These are phyloP conservation scores for Druon quercuslanigerum DNA, from an alignment of 1,140 invertebrate genomes.

Conservation along the genomic window DNA sequence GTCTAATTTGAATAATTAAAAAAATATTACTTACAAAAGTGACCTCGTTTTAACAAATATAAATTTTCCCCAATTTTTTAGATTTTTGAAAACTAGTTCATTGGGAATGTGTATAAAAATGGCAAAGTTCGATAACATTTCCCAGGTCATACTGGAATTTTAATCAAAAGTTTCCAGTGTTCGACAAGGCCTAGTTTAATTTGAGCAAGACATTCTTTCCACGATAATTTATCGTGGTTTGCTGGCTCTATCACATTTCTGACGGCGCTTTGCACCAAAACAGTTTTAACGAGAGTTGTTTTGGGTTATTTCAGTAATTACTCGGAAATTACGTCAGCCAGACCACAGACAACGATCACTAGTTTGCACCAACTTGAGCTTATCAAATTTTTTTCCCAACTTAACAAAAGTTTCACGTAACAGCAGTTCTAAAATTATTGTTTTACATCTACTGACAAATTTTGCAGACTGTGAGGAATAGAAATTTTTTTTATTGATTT, in stretches of 20 bases:
- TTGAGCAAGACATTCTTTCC: background rate
- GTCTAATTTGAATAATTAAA: no score
- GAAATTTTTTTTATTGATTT: background rate
- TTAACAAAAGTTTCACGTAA: slow-evolving; percentile 28
- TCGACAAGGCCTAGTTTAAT: background rate
- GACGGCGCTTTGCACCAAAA: slow-evolving; percentile 32
- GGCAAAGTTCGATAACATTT: no score
- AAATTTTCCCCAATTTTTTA: no score
- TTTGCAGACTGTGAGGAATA: background rate
- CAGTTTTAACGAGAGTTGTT: slow-evolving; percentile 72
- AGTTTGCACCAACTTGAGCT: slow-evolving; percentile 50
- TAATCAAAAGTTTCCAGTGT: no score
- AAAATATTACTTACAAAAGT: no score
- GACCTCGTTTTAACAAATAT: no score
- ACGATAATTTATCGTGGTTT: background rate
- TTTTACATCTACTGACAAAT: background rate
- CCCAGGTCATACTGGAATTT: no score
- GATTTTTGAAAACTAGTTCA: no score
- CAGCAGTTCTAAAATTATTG: background rate
- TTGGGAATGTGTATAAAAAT: no score
- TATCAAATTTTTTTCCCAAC: slow-evolving; percentile 55
- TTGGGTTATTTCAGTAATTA: slow-evolving; percentile 70
- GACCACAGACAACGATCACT: slow-evolving; percentile 52
- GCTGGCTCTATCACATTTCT: slow-evolving; percentile 19
- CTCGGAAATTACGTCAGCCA: slow-evolving; percentile 66